A percentile compares a stretch with the other conserved stretches of the same genome.
Evolutionary conservation across 2,888 invertebrate species (phyloP).

Genomic region (Trissolcus brochymenae): DNA sequence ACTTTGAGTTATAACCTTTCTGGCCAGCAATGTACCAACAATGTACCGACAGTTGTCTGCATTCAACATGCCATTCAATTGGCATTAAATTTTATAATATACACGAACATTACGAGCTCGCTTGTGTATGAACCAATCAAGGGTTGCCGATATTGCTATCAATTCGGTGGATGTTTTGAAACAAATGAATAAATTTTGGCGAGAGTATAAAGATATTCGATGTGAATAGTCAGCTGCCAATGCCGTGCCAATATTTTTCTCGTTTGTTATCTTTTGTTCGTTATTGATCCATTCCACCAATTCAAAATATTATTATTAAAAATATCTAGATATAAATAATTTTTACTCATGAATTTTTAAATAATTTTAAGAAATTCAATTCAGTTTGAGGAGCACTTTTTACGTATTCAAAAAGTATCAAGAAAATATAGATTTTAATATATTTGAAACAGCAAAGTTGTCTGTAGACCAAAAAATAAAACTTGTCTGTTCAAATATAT

Average conservation of each 20-base stretch:
- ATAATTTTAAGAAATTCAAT: background rate
- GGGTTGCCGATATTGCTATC: background rate
- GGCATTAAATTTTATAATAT: background rate
- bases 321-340: no score
- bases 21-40: background rate
- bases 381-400: background rate
- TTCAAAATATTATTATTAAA: no score
- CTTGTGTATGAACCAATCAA: background rate
- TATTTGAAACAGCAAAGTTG: background rate
- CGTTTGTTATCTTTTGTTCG: background rate
- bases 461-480: background rate
- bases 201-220: background rate
- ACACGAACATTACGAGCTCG: background rate
- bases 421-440: background rate
- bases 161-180: background rate
- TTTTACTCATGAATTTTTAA: background rate
- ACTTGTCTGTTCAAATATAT: no score
- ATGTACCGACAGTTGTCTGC: background rate
- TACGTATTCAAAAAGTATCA: background rate
- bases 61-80: background rate
- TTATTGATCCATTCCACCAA: background rate
- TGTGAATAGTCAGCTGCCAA: background rate
- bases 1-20: slow-evolving; percentile 3
- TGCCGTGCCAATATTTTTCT: background rate
- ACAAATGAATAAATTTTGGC: slow-evolving; percentile 1